Base-by-base conservation (phyloP, 2,797 vertebrate species). In the Falco biarmicus region DNA sequence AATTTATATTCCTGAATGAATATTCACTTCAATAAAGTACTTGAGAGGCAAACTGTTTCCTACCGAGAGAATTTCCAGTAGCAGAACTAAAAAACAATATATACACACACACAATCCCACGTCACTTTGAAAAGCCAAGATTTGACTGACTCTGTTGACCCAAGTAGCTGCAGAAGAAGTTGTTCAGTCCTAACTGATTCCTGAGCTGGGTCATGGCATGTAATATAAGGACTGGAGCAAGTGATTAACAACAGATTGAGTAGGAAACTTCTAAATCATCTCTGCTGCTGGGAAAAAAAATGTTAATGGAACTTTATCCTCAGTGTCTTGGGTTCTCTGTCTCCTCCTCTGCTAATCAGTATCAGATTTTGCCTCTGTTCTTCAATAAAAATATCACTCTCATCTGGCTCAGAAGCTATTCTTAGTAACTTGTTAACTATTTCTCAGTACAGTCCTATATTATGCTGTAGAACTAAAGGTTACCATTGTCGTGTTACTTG, bases 241-340 rank as follows among this genome's bases (percentile, higher is more conserved):
- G 83, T 94, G 84, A 96, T 90, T 94, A 93, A 73, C 50, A 88
- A 78, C 92, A 97, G 88, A 92, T 95, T 90, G 80, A 24, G 63
- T 54, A 94, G 92, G 69, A 91, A 84, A 82, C 74, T 90, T 95
- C 59, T 90, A 93, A 93, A 68, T 84, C 43, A 75, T 90, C 69
- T 84, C 61, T 91, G 47, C 73, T 93, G 37, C 66, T 92, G 90
- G 90, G 66, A 87, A 47, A 74, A 89, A 78, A 84, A 53, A 8
- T 5, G 19, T 50, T 94, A 32, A 43, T 79, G 83, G 88, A 96
- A 94, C 66, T 92, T 88, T 37, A 59, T 90, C 79, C 54, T 88
- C n/a, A 17, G 20, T 68, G 57, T 68, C 51, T 68, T 60, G 24
- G 28, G 41, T 86, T 88, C 57, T 86, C 4, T 2, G 24, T 70